Percentiles rank a stretch among this genome's conserved stretches.
Conservation (phyloP, 2,797 vertebrate species). For the Phataginus tricuspis region DNA sequence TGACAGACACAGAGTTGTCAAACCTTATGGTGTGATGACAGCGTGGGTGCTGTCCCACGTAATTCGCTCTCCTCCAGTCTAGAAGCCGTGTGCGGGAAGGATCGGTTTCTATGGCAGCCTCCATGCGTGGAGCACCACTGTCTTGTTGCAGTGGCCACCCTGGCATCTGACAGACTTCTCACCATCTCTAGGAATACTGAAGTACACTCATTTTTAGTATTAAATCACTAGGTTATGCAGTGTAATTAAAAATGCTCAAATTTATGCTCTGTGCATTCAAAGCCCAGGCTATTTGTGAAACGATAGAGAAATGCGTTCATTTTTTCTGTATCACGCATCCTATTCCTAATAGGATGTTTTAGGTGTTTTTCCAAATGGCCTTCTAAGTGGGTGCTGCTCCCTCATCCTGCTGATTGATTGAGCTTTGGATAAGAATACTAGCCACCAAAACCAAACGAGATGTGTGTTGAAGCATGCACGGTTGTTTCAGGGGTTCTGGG, state of each 20-base stretch:
- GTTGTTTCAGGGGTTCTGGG: background rate
- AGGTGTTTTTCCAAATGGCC: background rate
- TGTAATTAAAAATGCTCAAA: background rate
- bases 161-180: background rate
- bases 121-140: background rate
- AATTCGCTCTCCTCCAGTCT: too few species aligned
- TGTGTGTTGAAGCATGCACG: accelerated
- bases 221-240: background rate
- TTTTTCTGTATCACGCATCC: background rate
- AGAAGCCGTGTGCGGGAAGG: background rate
- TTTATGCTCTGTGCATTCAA: background rate
- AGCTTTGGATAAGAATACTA: background rate
- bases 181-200: background rate
- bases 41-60: accelerated
- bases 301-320: background rate
- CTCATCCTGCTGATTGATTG: accelerated
- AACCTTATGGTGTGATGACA: accelerated
- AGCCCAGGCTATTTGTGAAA: background rate
- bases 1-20: accelerated
- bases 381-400: background rate
- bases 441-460: background rate
- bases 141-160: background rate
- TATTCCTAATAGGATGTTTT: background rate
- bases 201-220: background rate
- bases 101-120: background rate